A percentile compares a stretch with the other conserved stretches of the same genome.
Evolutionary conservation across 2,888 invertebrate genomes (phyloP).

Genomic region (Hetaerina titia): DNA sequence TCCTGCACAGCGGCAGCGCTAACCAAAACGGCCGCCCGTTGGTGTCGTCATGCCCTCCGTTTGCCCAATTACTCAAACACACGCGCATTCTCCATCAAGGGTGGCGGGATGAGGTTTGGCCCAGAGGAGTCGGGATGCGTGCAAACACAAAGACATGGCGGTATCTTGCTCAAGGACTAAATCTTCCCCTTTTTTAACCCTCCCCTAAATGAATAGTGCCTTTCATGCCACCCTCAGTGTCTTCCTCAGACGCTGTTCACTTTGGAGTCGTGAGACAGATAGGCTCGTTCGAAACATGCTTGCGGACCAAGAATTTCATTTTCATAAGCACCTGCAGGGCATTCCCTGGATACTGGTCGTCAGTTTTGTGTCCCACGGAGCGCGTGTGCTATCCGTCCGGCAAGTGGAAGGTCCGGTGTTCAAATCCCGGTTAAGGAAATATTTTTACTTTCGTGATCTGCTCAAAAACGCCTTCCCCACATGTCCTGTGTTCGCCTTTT

Average conservation of each 20-base stretch:
- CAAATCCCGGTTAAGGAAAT: too few relatives aligned
- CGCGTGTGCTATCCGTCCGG: too few relatives aligned
- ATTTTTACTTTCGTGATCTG: too few relatives aligned
- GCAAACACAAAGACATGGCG: conserved; percentile 4
- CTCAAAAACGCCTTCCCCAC: too few relatives aligned
- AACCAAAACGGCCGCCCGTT: background rate
- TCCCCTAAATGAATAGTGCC: background rate
- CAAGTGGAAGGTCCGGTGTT: too few relatives aligned
- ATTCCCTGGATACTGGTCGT: background rate
- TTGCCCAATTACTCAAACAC: conserved; percentile 65
- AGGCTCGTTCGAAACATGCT: background rate
- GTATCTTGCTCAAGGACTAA: conserved; percentile 11
- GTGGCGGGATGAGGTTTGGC: background rate
- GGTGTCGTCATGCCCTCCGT: conserved; percentile 40
- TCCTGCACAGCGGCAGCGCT: background rate
- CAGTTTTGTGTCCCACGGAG: too few relatives aligned
- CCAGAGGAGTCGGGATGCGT: conserved; percentile 3
- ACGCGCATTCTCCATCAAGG: conserved; percentile 41
- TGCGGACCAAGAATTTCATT: background rate
- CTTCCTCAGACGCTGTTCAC: conserved; percentile 22
- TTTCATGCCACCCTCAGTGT: conserved; percentile 31
- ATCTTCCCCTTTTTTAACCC: background rate
- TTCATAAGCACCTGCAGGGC: background rate
- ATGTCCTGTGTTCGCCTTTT: too few relatives aligned
- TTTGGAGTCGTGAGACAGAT: background rate